Conservation (phyloP, 2,113 vertebrate species). For the Ivindomyrus marchei region DNA sequence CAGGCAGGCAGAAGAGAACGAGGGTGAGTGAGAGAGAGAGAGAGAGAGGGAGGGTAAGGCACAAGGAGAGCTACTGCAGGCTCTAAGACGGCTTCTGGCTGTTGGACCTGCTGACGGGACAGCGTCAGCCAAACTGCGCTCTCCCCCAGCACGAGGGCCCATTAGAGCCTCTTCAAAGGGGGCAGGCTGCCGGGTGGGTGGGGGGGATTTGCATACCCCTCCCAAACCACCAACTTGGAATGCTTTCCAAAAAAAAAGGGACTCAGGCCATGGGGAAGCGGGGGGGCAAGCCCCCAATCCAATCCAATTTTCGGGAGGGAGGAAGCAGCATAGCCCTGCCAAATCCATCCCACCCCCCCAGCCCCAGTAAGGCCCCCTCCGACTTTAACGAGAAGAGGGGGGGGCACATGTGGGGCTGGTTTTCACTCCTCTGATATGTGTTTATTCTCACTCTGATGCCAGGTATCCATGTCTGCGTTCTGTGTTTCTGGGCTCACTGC, state of each 20-base stretch:
- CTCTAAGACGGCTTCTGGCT: slow-evolving; percentile 21
- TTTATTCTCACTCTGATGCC: not conserved
- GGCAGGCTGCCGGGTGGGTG: slow-evolving; percentile 47
- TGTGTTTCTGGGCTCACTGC: not conserved
- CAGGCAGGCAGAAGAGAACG: slow-evolving; percentile 27
- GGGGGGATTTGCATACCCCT: slow-evolving; percentile 60
- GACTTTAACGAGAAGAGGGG: slow-evolving; percentile 36
- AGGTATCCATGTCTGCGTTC: not conserved
- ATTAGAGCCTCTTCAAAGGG: slow-evolving; percentile 53
- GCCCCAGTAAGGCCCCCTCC: not conserved
- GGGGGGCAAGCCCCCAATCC: slow-evolving; percentile 5
- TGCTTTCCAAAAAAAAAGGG: slow-evolving; percentile 13
- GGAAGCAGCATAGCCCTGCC: slow-evolving; percentile 5
- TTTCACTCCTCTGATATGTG: not conserved
- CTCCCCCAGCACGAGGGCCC: slow-evolving; percentile 37
- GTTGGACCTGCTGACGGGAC: slow-evolving; percentile 42
- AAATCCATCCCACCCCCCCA: not conserved
- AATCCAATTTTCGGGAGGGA: slow-evolving; percentile 17
- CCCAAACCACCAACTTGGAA: slow-evolving; percentile 40
- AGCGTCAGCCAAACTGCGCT: slow-evolving; percentile 24
- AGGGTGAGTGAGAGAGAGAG: slow-evolving; percentile 20
- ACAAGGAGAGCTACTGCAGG: slow-evolving; percentile 21
- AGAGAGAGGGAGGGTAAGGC: slow-evolving; percentile 7
- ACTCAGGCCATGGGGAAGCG: not conserved
- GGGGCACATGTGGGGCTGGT: not conserved